Conservation (phyloP, 2,797 vertebrate genomes). For the Characodon lateralis region DNA sequence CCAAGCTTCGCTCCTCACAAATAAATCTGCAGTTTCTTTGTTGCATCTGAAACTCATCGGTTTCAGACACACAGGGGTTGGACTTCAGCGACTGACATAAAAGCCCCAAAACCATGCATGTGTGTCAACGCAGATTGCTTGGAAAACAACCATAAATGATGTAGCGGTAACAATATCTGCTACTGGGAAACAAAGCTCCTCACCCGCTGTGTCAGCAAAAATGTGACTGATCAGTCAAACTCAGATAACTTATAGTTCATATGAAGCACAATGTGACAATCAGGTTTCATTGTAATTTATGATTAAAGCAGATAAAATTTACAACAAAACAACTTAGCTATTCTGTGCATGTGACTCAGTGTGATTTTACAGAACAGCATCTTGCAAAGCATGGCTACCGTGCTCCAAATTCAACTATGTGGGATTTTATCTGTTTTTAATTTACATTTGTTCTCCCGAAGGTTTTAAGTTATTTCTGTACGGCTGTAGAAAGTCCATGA, state of each 20-base stretch:
- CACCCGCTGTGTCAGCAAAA: conserved; percentile 40
- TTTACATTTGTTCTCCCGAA: too few relatives aligned
- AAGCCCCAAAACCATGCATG: conserved; percentile 28
- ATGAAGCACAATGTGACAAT: background rate
- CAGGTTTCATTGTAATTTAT: background rate
- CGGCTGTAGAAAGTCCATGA: background rate
- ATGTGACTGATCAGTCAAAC: background rate
- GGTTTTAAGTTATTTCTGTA: background rate
- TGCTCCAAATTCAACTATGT: too few relatives aligned
- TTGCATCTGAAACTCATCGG: conserved; percentile 60
- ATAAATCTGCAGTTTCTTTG: conserved; percentile 53
- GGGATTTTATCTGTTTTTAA: too few relatives aligned
- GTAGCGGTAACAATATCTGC: conserved; percentile 30
- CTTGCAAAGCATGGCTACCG: too few relatives aligned
- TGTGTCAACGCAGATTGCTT: conserved; percentile 39
- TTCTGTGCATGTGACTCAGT: too few relatives aligned
- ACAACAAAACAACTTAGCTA: background rate
- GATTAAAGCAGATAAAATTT: background rate
- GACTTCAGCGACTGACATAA: conserved; percentile 39
- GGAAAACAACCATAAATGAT: conserved; percentile 38
- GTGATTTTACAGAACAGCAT: too few relatives aligned
- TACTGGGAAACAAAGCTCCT: conserved; percentile 29
- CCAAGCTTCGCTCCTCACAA: conserved; percentile 29
- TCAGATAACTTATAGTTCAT: background rate
- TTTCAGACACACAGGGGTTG: conserved; percentile 36